Conservation (phyloP, 2,113 vertebrate species). For the Gambusia affinis region DNA sequence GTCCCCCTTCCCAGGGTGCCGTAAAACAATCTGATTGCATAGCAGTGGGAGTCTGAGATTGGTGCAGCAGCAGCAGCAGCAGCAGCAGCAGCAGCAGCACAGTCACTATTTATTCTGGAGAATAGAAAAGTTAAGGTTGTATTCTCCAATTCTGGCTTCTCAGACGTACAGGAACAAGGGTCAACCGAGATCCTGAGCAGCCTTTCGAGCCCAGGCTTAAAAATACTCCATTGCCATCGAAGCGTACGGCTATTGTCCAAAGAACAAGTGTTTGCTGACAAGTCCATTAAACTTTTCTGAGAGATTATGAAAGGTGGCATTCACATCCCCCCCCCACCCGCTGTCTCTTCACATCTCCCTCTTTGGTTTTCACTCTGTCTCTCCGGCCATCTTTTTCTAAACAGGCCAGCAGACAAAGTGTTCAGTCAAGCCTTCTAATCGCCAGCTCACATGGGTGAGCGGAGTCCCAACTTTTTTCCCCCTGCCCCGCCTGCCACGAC, state of each 20-base stretch:
- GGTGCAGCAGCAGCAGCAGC: constrained; percentile 61
- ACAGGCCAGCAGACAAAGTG: constrained; percentile 81
- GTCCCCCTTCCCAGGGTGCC: constrained; percentile 66
- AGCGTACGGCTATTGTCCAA: constrained; percentile 52
- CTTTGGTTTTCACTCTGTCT: constrained; percentile 57
- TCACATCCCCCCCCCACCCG: constrained; percentile 56
- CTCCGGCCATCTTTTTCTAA: constrained; percentile 69
- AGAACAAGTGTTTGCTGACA: constrained; percentile 67
- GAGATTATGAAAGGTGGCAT: constrained; percentile 74
- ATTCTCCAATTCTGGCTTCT: constrained; percentile 48
- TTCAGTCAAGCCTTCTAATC: constrained; percentile 80
- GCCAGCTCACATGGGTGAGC: constrained; percentile 76
- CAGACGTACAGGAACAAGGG: constrained; percentile 27
- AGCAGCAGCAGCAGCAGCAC: constrained; percentile 56
- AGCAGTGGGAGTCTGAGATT: constrained; percentile 68
- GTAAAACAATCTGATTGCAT: constrained; percentile 77
- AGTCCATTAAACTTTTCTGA: constrained; percentile 62
- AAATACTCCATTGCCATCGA: constrained; percentile 46
- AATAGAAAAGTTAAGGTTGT: constrained; percentile 62
- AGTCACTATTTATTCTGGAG: constrained; percentile 42
- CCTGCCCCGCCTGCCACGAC: constrained; percentile 65
- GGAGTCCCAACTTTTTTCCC: constrained; percentile 72
- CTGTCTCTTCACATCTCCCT: constrained; percentile 71
- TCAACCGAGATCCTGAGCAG: constrained; percentile 11
- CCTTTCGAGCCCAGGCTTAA: constrained; percentile 13